Evolutionary conservation across 2,888 invertebrate genomes (phyloP).

Genomic region (Dasysyrphus tricinctus): DNA sequence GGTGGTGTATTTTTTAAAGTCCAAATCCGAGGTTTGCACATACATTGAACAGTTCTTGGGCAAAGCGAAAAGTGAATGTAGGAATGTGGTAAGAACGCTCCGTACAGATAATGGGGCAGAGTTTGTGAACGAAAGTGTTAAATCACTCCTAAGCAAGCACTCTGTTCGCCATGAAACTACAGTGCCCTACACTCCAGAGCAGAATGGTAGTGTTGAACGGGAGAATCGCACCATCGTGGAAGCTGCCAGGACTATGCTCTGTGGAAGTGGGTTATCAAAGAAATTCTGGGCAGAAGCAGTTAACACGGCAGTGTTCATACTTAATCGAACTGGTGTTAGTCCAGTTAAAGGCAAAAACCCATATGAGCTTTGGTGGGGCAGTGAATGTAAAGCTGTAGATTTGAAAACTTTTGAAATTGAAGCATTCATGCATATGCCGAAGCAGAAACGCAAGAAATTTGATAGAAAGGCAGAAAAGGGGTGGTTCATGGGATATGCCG

Average conservation of each 20-base stretch:
- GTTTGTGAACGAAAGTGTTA: no score
- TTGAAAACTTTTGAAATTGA: slow-evolving; percentile 79
- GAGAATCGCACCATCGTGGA: slow-evolving; percentile 73
- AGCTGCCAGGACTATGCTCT: slow-evolving; percentile 62
- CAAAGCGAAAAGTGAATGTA: no score
- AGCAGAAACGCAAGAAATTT: slow-evolving; percentile 78
- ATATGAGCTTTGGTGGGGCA: slow-evolving; percentile 77
- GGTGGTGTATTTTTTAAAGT: slow-evolving; percentile 70
- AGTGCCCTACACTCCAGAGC: slow-evolving; percentile 39
- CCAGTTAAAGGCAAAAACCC: slow-evolving; percentile 77
- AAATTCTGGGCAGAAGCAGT: slow-evolving; percentile 81
- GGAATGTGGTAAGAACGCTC: no score
- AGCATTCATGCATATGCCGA: slow-evolving; percentile 79
- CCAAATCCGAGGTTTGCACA: no score
- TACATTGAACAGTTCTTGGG: no score
- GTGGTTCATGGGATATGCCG: slow-evolving; percentile 78
- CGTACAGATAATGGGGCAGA: no score
- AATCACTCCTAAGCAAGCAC: no score
- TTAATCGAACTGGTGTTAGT: slow-evolving; percentile 70
- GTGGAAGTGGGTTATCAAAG: slow-evolving; percentile 64
- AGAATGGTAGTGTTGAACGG: slow-evolving; percentile 66
- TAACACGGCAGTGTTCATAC: slow-evolving; percentile 76
- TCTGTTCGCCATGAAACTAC: no score
- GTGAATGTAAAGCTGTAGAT: slow-evolving; percentile 3
- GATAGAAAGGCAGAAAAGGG: slow-evolving; percentile 76